phyloP scores from a whole-genome alignment of 2,797 vertebrate genomes.

The Gallirallus australis region DNA sequence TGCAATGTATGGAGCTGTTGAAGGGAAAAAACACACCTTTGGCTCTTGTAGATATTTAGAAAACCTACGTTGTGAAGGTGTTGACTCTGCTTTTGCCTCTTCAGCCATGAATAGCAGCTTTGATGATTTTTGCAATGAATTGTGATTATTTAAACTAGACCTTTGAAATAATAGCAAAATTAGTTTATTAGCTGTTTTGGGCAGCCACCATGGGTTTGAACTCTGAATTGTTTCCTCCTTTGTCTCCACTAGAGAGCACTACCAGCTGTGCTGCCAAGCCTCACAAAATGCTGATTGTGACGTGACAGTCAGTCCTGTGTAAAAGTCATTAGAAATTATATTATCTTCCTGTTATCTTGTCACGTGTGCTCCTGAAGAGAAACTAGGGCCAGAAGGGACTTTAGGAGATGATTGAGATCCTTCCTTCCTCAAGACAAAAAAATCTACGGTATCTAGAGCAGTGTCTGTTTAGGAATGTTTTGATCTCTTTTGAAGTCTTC shows the following conservation, averaged over 20 bases:
- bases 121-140: background rate
- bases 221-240: background rate
- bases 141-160: background rate
- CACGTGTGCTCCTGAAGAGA: background rate
- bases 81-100: background rate
- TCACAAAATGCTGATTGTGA: background rate
- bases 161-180: background rate
- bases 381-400: background rate
- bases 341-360: background rate
- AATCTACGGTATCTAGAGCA: background rate
- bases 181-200: background rate
- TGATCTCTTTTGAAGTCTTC: background rate
- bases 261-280: background rate
- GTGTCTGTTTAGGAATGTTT: background rate
- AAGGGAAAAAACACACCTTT: background rate
- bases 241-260: background rate
- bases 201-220: background rate
- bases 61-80: background rate
- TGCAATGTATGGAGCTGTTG: background rate
- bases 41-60: background rate
- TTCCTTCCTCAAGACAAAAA: background rate
- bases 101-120: background rate
- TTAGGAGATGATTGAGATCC: background rate
- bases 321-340: background rate
- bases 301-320: fast-evolving